phyloP scores from a whole-genome alignment of 1,140 invertebrate genomes.

The Augochlora pura region DNA sequence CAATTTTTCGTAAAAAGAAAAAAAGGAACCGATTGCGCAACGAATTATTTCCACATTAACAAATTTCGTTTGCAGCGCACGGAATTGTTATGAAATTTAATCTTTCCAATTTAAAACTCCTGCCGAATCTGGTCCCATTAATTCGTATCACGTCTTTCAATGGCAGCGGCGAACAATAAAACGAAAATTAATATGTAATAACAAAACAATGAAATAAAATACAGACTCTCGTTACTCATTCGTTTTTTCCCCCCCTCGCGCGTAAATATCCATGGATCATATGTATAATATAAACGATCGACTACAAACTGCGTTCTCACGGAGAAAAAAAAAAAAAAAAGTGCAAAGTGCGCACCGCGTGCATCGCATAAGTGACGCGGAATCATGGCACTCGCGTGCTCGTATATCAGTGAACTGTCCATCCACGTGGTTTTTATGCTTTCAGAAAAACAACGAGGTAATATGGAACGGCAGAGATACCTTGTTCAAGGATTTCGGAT shows the following conservation, averaged over 20 bases:
- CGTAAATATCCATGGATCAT: slow-evolving; percentile 6
- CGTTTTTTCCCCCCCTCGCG: slow-evolving; percentile 3
- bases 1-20: not conserved
- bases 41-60: not conserved
- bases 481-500: slow-evolving; percentile 7
- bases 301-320: slow-evolving; percentile 39
- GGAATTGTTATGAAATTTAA: slow-evolving; percentile 19
- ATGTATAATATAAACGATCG: slow-evolving; percentile 17
- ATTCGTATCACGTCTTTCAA: slow-evolving; percentile 28
- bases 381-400: slow-evolving; percentile 9
- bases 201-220: slow-evolving; percentile 37
- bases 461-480: slow-evolving; percentile 34
- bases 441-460: slow-evolving; percentile 55
- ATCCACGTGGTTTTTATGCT: slow-evolving; percentile 51
- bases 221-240: slow-evolving; percentile 23
- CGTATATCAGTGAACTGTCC: slow-evolving; percentile 51
- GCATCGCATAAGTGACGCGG: slow-evolving; percentile 9
- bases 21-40: not conserved
- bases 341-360: slow-evolving; percentile 31
- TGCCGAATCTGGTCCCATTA: not conserved
- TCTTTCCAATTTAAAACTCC: slow-evolving; percentile 9
- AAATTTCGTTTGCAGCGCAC: not conserved
- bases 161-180: slow-evolving; percentile 20
- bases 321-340: slow-evolving; percentile 58
- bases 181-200: slow-evolving; percentile 38